phyloP scores from a whole-genome alignment of 2,113 vertebrate species.

The Pteropus alecto region DNA sequence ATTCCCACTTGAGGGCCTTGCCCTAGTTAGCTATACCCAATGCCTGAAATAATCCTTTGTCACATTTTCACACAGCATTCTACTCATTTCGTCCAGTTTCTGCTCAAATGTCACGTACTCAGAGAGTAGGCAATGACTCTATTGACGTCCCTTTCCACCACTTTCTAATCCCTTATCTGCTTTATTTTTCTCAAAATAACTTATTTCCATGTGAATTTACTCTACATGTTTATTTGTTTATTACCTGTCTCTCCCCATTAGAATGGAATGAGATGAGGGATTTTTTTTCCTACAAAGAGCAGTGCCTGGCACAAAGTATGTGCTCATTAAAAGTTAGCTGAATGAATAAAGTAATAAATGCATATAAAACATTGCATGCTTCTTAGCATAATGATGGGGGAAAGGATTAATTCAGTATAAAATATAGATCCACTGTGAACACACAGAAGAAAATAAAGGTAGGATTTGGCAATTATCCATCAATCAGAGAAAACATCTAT shows the following conservation, averaged over 20 bases:
- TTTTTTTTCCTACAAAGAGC: background rate
- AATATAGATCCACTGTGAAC: background rate
- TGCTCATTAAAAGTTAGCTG: background rate
- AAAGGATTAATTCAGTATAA: background rate
- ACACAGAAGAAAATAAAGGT: background rate
- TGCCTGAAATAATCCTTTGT: background rate
- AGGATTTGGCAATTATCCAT: background rate
- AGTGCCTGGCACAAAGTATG: background rate
- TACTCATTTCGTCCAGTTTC: background rate
- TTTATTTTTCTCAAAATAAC: background rate
- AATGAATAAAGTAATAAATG: background rate
- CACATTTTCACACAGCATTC: background rate
- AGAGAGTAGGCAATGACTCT: background rate
- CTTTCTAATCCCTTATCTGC: background rate
- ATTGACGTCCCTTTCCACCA: background rate
- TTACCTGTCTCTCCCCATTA: background rate
- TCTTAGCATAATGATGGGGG: background rate
- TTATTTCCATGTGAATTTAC: background rate
- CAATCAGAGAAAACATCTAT: background rate
- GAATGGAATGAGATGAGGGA: background rate
- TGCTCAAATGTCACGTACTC: background rate
- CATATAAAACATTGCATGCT: background rate
- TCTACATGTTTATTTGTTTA: background rate
- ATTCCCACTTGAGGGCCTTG: background rate
- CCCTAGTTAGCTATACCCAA: accelerated